phyloP scores from a whole-genome alignment of 2,888 invertebrate species.

The Lasius fuliginosus region DNA sequence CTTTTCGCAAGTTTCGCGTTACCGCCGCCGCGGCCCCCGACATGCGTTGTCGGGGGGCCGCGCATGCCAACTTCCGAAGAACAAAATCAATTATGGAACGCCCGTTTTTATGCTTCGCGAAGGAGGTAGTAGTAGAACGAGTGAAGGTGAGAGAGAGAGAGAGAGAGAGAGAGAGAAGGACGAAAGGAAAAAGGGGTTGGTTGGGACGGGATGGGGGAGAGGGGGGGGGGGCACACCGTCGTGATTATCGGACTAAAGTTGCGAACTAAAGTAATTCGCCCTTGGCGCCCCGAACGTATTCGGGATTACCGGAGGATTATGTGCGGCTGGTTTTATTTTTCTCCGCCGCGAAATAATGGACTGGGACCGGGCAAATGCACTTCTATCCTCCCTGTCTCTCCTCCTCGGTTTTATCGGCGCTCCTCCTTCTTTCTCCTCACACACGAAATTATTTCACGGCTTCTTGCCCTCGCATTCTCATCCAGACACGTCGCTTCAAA shows the following conservation, averaged over 20 bases:
- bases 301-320: conserved; percentile 74
- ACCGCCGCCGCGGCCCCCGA: conserved; percentile 61
- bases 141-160: conserved; percentile 4
- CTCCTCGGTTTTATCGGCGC: conserved; percentile 53
- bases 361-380: conserved; percentile 37
- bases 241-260: conserved; percentile 79
- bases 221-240: conserved; percentile 36
- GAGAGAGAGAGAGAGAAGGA: conserved; percentile 35
- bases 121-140: conserved; percentile 49
- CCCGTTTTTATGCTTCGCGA: conserved; percentile 76
- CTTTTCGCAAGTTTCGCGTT: conserved; percentile 79
- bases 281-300: conserved; percentile 68
- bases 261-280: conserved; percentile 77
- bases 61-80: conserved; percentile 81
- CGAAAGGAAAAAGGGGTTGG: conserved; percentile 40
- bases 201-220: not conserved
- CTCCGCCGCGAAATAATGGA: conserved; percentile 62
- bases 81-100: conserved; percentile 84
- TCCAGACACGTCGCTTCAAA: conserved; percentile 28
- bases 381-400: not conserved
- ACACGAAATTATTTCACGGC: conserved; percentile 60
- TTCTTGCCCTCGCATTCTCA: conserved; percentile 23
- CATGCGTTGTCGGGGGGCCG: conserved; percentile 72
- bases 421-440: conserved; percentile 1
- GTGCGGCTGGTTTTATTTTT: conserved; percentile 64